Evolutionary conservation across 1,140 invertebrate genomes (phyloP).

Genomic region (Listronotus bonariensis): DNA sequence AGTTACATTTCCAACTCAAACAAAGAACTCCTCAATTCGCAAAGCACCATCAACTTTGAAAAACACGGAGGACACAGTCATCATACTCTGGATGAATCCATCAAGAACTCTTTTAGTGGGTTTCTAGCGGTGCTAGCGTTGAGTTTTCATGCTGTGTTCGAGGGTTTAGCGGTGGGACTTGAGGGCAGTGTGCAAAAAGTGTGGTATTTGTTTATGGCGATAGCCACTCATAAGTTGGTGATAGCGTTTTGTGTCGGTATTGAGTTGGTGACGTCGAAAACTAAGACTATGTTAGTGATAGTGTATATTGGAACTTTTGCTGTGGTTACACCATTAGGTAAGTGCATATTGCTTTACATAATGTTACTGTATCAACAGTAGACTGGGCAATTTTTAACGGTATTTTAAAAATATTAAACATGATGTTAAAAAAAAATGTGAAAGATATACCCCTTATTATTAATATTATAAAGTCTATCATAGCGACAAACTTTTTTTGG

Average conservation of each 20-base stretch:
- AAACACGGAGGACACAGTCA: constrained; percentile 37
- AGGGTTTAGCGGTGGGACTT: constrained; percentile 80
- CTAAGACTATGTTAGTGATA: constrained; percentile 64
- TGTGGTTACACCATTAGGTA: constrained; percentile 76
- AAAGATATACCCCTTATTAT: too few relatives aligned
- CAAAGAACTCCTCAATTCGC: constrained; percentile 47
- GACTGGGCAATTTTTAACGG: too few relatives aligned
- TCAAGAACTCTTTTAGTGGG: constrained; percentile 61
- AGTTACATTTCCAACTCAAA: constrained; percentile 48
- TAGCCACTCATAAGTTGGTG: constrained; percentile 87
- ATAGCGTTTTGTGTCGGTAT: constrained; percentile 86
- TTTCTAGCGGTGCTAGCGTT: constrained; percentile 73
- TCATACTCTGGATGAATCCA: constrained; percentile 39
- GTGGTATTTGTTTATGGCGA: constrained; percentile 75
- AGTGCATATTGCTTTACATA: constrained; percentile 19
- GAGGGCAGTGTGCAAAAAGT: constrained; percentile 67
- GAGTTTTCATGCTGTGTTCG: constrained; percentile 81
- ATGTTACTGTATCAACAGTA: too few relatives aligned
- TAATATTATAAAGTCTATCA: too few relatives aligned
- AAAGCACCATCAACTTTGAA: constrained; percentile 41
- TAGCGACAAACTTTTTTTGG: too few relatives aligned
- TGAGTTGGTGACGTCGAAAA: constrained; percentile 72
- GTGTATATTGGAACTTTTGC: constrained; percentile 79
- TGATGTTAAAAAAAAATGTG: too few relatives aligned
- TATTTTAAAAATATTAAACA: too few relatives aligned